Conservation (phyloP, 2,113 vertebrate species). For the Mungos mungo region DNA sequence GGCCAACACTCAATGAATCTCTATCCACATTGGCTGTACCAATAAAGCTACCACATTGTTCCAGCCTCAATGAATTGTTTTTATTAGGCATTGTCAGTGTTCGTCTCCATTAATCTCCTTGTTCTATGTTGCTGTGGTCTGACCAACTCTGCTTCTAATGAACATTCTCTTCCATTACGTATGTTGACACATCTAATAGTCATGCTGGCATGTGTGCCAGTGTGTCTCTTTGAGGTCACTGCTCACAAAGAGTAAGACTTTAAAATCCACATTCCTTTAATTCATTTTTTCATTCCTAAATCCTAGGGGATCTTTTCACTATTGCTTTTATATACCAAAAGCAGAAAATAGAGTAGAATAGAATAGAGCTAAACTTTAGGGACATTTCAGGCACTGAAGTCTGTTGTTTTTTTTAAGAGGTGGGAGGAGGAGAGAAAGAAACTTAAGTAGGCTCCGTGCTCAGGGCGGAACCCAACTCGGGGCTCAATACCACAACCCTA, state of each 20-base stretch:
- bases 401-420: no score
- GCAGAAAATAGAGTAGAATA: slow-evolving; percentile 28
- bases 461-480: no score
- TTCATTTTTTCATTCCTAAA: slow-evolving; percentile 28
- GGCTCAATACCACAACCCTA: no score
- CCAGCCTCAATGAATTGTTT: background rate
- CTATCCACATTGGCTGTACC: background rate
- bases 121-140: background rate
- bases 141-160: background rate
- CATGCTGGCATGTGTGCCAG: background rate
- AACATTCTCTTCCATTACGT: background rate
- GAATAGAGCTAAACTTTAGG: slow-evolving; percentile 23
- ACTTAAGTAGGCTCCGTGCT: no score
- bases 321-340: slow-evolving; percentile 27
- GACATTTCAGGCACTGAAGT: background rate
- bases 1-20: background rate
- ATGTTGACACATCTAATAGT: background rate
- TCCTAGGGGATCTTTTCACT: background rate
- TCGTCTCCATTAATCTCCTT: background rate
- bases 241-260: background rate
- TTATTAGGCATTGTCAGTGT: background rate
- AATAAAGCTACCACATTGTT: background rate
- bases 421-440: no score
- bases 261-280: background rate
- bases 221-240: background rate